Percentiles rank a stretch among this genome's conserved stretches.
Evolutionary conservation across 2,797 vertebrate species (phyloP).

Genomic region (Gallinago stenura): DNA sequence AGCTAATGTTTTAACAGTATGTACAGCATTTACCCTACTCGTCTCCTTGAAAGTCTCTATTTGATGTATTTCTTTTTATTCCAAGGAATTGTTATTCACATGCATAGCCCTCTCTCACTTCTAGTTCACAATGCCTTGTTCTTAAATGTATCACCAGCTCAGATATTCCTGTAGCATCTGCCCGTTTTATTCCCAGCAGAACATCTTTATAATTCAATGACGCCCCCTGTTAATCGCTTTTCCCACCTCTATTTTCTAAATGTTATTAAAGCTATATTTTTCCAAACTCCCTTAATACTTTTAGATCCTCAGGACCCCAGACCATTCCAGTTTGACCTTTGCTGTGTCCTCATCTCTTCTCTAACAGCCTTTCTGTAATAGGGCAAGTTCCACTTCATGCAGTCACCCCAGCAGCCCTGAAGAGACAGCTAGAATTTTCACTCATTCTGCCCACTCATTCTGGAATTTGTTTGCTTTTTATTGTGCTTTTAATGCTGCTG

Average conservation of each 20-base stretch:
- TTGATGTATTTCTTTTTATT: not conserved
- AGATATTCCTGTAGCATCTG: not conserved
- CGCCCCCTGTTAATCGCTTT: not conserved
- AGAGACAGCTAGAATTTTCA: not conserved
- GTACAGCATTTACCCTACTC: not conserved
- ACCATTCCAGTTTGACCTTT: not conserved
- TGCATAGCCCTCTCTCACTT: not conserved
- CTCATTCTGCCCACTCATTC: not conserved
- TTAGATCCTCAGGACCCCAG: not conserved
- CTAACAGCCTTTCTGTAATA: not conserved
- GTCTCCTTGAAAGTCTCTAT: not conserved
- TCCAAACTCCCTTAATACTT: not conserved
- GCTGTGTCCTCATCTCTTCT: not conserved
- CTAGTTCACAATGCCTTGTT: not conserved
- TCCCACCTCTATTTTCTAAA: not conserved
- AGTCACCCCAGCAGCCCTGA: not conserved
- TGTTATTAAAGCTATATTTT: not conserved
- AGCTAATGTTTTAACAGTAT: not conserved
- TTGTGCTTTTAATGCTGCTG: not conserved
- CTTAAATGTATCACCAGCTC: not conserved
- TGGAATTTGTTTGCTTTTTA: conserved; percentile 20
- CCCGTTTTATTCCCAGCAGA: not conserved
- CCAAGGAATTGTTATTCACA: not conserved
- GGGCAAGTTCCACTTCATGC: not conserved
- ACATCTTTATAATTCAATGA: not conserved